Base-by-base conservation (phyloP, 2,888 invertebrate genomes). In the Bursaphelenchus okinawaensis region DNA sequence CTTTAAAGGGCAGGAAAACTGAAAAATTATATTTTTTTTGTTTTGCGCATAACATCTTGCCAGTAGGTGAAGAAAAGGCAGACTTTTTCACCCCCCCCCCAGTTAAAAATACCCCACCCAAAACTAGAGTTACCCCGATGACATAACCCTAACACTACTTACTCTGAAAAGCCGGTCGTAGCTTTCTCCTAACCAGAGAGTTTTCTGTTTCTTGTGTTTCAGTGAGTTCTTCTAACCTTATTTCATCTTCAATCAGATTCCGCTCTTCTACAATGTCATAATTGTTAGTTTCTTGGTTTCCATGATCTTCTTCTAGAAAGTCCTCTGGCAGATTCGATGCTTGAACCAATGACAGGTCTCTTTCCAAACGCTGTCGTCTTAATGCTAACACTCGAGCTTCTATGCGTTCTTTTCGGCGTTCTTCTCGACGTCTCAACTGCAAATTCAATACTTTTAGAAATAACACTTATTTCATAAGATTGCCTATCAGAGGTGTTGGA, bases 1-100 rank as follows among this genome's bases (percentile, higher is more conserved):
- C 68, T 55, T 65, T 73, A 67, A 51, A 66, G 56, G 23, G 75
- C 67, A 20, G 73, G 66, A 76, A 61, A 4, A 76, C 70, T 74
- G 58, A 29, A 72, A 50, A 40, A 16, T 40, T 40, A 40, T 1
- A 40, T 40, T 40, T 22, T n/a, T 16, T 7, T 59, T 0, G 1
- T 12, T 28, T 23, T 28, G 55, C 16, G 29, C 7, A 24, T 19
- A 58, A 70, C 51, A 19, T 9, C 9, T n/a, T n/a, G n/a, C n/a
- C n/a, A n/a, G n/a, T n/a, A n/a, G n/a, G n/a, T n/a, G n/a, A n/a
- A n/a, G n/a, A n/a, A n/a, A n/a, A n/a, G n/a, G n/a, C n/a, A n/a
- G n/a, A n/a, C n/a, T n/a, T n/a, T n/a, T n/a, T n/a, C n/a, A n/a
- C n/a, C n/a, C n/a, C n/a, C n/a, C n/a, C n/a, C n/a, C n/a, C n/a